Base-by-base conservation (phyloP, 2,113 vertebrate genomes). In the Heloderma charlesbogerti region DNA sequence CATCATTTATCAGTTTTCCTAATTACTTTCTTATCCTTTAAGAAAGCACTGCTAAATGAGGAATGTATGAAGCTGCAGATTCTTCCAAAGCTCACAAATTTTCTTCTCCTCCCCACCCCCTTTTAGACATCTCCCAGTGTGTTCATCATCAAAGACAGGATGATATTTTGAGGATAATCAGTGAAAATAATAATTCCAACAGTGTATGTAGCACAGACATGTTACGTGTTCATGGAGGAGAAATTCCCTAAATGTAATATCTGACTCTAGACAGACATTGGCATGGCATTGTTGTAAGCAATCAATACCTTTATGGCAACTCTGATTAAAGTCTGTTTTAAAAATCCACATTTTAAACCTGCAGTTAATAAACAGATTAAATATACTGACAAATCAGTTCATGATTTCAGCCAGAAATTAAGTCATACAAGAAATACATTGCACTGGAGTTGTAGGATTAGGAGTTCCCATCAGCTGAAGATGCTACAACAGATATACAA, bases 51-150 rank as follows among this genome's bases (percentile, higher is more conserved):
- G 12, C 37, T 9, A 43, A 43, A 22, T 0, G 0, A 60, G 37
- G 45, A 45, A 29, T 1, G 0, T n/a, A 0, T 89, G n/a, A 12
- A 86, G 69, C 86, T 66, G 27, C 86, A 51, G 12, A 43, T 45
- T 78, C 93, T 89, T 48, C 2, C 6, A 84, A 54, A 7, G 0
- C 1, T 0, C 10, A 15, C 12, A n/a, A 43, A 2, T 0, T 1
- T 89, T 77, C 69, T 9, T 22, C 12, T 82, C 15, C 6, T 15
- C 40, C n/a, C 3, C 48, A 18, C 54, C 84, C 25, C 20, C 25
- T 87, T 45, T 75, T 48, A 72, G 63, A 79, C 51, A 63, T 45
- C 3, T 0, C 5, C 2, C 0, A 0, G 51, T 8, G 51, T 8
- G 77, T 0, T 34, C 51, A 22, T 86, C 0, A 83, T 87, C 31